Conservation (phyloP, 2,888 invertebrate genomes). For the Cheilosia scutellata region DNA sequence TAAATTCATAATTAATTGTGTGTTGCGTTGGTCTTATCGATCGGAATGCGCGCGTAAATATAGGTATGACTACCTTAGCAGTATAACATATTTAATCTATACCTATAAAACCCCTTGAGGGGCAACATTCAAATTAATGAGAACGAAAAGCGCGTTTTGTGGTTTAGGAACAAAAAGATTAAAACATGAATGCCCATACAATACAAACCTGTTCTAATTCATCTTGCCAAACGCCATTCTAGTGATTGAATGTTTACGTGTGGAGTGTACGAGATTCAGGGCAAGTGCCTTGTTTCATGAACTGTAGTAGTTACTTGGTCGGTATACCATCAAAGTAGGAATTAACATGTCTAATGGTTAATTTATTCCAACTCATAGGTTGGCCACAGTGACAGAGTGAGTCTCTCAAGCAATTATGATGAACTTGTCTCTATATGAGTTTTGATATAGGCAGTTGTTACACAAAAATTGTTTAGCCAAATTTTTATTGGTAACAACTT, state of each 20-base stretch:
- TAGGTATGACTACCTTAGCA: conserved; percentile 45
- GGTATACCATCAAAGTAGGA: conserved; percentile 49
- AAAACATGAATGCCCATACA: conserved; percentile 24
- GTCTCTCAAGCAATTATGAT: background rate
- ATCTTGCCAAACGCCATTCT: conserved; percentile 25
- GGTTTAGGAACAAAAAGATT: conserved; percentile 22
- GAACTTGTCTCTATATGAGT: background rate
- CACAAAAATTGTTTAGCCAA: too few species aligned
- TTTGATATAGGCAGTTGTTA: background rate
- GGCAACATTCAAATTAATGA: conserved; percentile 63
- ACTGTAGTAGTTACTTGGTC: conserved; percentile 65
- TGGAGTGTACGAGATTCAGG: conserved; percentile 51
- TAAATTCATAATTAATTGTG: conserved; percentile 43
- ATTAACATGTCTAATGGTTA: conserved; percentile 40
- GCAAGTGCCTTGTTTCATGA: conserved; percentile 50
- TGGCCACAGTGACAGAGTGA: background rate
- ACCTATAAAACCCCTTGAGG: conserved; percentile 59
- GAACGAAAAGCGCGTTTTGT: conserved; percentile 54
- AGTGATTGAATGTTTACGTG: conserved; percentile 67
- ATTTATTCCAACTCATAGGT: conserved; percentile 46
- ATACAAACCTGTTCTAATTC: conserved; percentile 59
- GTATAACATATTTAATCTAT: conserved; percentile 52
- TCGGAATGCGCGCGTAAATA: conserved; percentile 30
- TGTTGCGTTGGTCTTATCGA: conserved; percentile 13
- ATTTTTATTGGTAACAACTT: too few species aligned